phyloP scores from a whole-genome alignment of 2,888 invertebrate genomes.

The Epistrophe grossulariae region DNA sequence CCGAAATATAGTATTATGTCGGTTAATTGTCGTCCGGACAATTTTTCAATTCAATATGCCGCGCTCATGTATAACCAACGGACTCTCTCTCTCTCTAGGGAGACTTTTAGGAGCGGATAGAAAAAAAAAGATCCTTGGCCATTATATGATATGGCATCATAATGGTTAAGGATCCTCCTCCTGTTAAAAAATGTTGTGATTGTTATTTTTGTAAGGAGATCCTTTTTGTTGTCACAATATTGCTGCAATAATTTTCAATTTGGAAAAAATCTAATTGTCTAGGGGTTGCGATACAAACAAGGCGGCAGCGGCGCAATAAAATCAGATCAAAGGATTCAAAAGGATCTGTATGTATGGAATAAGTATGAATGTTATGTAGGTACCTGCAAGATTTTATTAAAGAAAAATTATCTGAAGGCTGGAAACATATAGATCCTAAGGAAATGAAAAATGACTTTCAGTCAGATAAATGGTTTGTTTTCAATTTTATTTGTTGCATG shows the following conservation, averaged over 20 bases:
- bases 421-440: neutral
- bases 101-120: constrained; percentile 45
- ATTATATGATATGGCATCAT: constrained; percentile 32
- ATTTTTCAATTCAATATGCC: constrained; percentile 63
- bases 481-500: constrained; percentile 20
- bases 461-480: constrained; percentile 38
- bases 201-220: constrained; percentile 56
- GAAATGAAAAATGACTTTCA: constrained; percentile 63
- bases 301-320: constrained; percentile 73
- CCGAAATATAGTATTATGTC: constrained; percentile 34
- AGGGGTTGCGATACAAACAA: constrained; percentile 59
- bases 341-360: neutral
- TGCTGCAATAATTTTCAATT: constrained; percentile 68
- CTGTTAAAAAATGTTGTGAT: constrained; percentile 52
- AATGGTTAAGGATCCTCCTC: constrained; percentile 63
- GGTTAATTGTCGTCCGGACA: constrained; percentile 62
- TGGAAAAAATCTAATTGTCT: constrained; percentile 44
- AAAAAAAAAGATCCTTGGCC: constrained; percentile 35
- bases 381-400: constrained; percentile 28
- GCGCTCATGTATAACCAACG: constrained; percentile 27
- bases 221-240: constrained; percentile 72
- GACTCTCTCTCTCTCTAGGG: constrained; percentile 31
- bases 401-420: constrained; percentile 1
- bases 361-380: neutral
- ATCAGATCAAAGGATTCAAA: constrained; percentile 64